Percentiles rank a stretch among this genome's conserved stretches.
Evolutionary conservation across 2,888 invertebrate genomes (phyloP).

Genomic region (Hypolimnas misippus): DNA sequence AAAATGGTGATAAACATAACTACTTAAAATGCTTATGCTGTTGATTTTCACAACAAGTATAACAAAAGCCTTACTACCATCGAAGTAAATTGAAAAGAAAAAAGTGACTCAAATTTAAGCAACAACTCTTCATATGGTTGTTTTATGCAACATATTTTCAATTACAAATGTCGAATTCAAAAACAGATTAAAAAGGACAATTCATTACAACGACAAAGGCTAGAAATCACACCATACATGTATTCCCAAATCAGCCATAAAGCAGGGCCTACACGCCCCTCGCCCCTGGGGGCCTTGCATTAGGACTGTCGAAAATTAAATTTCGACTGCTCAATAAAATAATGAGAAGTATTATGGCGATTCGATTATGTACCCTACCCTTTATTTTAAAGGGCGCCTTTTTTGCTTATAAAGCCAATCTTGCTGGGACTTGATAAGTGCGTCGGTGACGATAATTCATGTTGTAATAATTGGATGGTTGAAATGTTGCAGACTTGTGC

Average conservation of each 20-base stretch:
- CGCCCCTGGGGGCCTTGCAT: conserved; percentile 58
- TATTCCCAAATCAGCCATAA: conserved; percentile 64
- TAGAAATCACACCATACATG: conserved; percentile 59
- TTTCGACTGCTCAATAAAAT: conserved; percentile 70
- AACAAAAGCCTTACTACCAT: too few species aligned
- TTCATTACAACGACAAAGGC: conserved; percentile 30
- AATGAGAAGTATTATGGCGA: conserved; percentile 70
- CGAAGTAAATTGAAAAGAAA: too few species aligned
- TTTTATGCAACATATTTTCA: conserved; percentile 12
- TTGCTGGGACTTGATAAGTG: neutral
- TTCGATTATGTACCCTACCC: conserved; percentile 62
- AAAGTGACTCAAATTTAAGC: too few species aligned
- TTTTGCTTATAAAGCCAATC: conserved; percentile 39
- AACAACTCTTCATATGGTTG: too few species aligned
- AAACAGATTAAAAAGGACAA: conserved; percentile 29
- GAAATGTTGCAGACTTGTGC: too few species aligned
- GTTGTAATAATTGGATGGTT: neutral
- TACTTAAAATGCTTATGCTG: too few species aligned
- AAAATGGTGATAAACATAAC: too few species aligned
- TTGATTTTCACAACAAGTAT: too few species aligned
- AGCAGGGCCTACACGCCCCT: conserved; percentile 50
- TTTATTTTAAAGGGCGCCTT: conserved; percentile 44
- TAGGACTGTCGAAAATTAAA: conserved; percentile 65
- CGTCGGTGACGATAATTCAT: neutral
- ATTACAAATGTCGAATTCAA: conserved; percentile 14